Base-by-base conservation (phyloP, 92 coral and sea anemone species). In the Parazoanthus darwini region DNA sequence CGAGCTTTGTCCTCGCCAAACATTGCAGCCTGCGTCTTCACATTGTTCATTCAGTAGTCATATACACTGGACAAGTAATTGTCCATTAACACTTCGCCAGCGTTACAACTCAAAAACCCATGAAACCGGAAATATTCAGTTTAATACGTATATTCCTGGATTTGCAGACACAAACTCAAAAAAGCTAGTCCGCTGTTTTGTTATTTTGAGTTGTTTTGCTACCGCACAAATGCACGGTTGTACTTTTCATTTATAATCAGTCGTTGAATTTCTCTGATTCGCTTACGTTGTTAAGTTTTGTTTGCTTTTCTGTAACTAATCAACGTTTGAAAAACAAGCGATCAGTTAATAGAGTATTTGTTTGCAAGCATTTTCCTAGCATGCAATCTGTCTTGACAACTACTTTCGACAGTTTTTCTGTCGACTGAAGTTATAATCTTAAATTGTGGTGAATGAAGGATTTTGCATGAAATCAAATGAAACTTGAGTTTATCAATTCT, bases 11-110 rank as follows among this genome's bases (percentile, higher is more conserved):
- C 22, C 38, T 18, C 44, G 78, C 68, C 44, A 84, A 72, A 44
- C 65, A 72, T 13, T 25, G 87, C 77, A 42, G 79, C 66, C 79
- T 14, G 36, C 79, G 65, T 79, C 56, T 29, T 48, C 5, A n/a
- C 39, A 23, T 84, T 84, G 87, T 84, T 71, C 43, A n/a, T n/a
- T 72, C 68, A 46, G 14, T 26, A 26, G 78, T 4, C 50, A 59
- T 84, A 68, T 84, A 84, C 51, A 83, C 77, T 68, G 11, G 66
- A 36, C 63, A 44, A 68, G 70, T 48, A 83, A 83, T 29, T 46
- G 87, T 3, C 79, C 87, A 84, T 84, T 84, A 84, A 44, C 79
- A 84, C 78, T 39, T 67, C 37, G n/a, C 56, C 37, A 33, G 78
- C 59, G 46, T 18, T 38, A 8, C 35, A 44, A 42, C 38, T 54